Base-by-base conservation (phyloP, 2,888 invertebrate genomes). In the Formica aserva region DNA sequence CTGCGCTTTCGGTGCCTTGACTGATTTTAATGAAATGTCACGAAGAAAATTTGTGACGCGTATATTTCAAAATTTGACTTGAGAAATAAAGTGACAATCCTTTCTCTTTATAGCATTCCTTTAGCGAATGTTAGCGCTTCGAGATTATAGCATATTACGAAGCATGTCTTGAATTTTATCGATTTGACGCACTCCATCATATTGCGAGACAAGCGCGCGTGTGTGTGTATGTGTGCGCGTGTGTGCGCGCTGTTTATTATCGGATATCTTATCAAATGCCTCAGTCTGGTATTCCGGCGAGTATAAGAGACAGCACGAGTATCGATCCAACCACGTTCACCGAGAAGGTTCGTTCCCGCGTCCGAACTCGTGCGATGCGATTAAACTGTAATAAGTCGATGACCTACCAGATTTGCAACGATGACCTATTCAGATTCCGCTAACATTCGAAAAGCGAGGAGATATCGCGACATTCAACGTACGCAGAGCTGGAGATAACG, bases 221-320 rank as follows among this genome's bases (percentile, higher is more conserved):
- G 35, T 38, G 35, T 18, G 26, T 9, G 32, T 9, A 22, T 13
- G 29, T 13, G 15, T 29, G 32, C 15, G 29, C 13, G 15, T 26
- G 26, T 18, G 26, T 13, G 32, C n/a, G 29, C 18, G 15, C 38
- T 78, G 45, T 41, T 76, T 66, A 32, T 77, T 72, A 72, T 78
- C 78, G 45, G 60, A 2, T 78, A 78, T 80, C 78, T 80, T 80
- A 80, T 80, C 78, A 72, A 71, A 80, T 45, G 41, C 45, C 32
- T 18, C 22, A 26, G 57, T 26, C 45, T 71, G 60, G 72, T 78
- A 72, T 80, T 35, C 45, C 78, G 22, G 22, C 22, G 8, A 45
- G 13, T 45, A 60, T 32, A 35, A 80, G 45, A 71, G 41, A 69
- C 29, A 55, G 57, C 26, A 29, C 48, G 15, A 80, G 35, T 80